A percentile compares a stretch with the other conserved stretches of the same genome.
Evolutionary conservation across 2,888 invertebrate genomes (phyloP).

Genomic region (Lingula anatina): DNA sequence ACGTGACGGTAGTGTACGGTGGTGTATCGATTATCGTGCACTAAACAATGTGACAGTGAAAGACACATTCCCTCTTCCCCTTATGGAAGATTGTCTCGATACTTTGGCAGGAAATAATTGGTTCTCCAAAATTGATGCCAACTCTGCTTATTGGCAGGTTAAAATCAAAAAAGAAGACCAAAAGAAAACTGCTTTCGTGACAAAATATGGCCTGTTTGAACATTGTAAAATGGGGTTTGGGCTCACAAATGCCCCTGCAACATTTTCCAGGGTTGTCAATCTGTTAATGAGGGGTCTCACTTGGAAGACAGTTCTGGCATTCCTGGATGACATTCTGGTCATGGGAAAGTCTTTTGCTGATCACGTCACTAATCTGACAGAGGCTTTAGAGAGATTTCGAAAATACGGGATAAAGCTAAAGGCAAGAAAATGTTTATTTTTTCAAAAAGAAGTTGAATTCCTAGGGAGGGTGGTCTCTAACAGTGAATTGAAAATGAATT

Average conservation of each 20-base stretch:
- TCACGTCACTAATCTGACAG: background rate
- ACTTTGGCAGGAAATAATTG: conserved; percentile 11
- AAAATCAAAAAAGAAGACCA: conserved; percentile 11
- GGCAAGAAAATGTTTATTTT: conserved; percentile 3
- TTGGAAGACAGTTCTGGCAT: conserved; percentile 1
- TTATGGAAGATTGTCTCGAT: conserved; percentile 14
- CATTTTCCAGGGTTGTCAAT: too few relatives aligned
- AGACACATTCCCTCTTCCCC: conserved; percentile 12
- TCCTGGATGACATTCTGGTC: conserved; percentile 6
- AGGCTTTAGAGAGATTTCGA: conserved; percentile 3
- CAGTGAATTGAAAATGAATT: conserved; percentile 5
- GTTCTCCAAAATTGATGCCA: conserved; percentile 17
- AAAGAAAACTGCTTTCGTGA: conserved; percentile 4
- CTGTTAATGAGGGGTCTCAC: background rate
- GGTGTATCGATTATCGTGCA: too few relatives aligned
- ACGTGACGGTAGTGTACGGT: too few relatives aligned
- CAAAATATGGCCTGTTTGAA: conserved; percentile 2
- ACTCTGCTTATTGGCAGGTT: conserved; percentile 17
- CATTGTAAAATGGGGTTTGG: conserved; percentile 4
- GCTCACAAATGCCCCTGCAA: too few relatives aligned
- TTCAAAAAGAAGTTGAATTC: conserved; percentile 2
- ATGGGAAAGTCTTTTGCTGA: conserved; percentile 1
- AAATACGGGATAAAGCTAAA: conserved; percentile 6
- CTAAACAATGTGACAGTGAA: conserved; percentile 12
- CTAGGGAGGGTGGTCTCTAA: conserved; percentile 7